phyloP scores from a whole-genome alignment of 1,140 invertebrate genomes.

The Drosophila nannoptera region DNA sequence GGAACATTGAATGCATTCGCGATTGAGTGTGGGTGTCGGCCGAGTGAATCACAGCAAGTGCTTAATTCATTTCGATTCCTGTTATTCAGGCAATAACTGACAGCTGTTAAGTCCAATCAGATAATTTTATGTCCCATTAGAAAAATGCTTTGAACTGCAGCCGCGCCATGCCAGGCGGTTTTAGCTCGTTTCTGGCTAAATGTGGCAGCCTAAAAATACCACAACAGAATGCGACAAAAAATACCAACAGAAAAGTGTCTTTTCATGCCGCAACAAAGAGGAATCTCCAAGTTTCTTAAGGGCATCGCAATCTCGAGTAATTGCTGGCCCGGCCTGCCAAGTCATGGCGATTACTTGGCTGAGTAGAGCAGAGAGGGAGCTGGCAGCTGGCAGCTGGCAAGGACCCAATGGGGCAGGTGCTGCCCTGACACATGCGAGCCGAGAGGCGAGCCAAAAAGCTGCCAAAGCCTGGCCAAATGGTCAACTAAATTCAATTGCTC shows the following conservation, averaged over 20 bases:
- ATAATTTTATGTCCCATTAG: not conserved
- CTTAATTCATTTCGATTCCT: conserved; percentile 9
- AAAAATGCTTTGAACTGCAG: not conserved
- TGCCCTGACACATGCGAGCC: conserved; percentile 28
- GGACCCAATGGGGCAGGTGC: conserved; percentile 45
- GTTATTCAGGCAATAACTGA: not conserved
- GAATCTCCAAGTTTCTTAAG: conserved; percentile 12
- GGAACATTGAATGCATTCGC: conserved; percentile 36
- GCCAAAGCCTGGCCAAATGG: conserved; percentile 25
- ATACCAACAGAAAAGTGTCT: not conserved
- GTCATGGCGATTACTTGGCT: conserved; percentile 41
- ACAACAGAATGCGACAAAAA: not conserved
- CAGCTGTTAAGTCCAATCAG: not conserved
- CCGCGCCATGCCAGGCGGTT: not conserved
- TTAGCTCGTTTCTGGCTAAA: not conserved
- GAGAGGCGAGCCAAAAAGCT: conserved; percentile 37
- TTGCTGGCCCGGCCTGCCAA: conserved; percentile 29
- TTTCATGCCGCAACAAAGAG: not conserved
- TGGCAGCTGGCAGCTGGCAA: no score
- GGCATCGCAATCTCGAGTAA: conserved; percentile 29
- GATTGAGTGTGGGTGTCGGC: conserved; percentile 16
- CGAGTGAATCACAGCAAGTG: conserved; percentile 41
- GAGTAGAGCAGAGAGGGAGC: conserved; percentile 1
- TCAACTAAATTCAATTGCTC: conserved; percentile 33
- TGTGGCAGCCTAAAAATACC: no score